Base-by-base conservation (phyloP, 2,113 vertebrate genomes). In the Arothron firmamentum region DNA sequence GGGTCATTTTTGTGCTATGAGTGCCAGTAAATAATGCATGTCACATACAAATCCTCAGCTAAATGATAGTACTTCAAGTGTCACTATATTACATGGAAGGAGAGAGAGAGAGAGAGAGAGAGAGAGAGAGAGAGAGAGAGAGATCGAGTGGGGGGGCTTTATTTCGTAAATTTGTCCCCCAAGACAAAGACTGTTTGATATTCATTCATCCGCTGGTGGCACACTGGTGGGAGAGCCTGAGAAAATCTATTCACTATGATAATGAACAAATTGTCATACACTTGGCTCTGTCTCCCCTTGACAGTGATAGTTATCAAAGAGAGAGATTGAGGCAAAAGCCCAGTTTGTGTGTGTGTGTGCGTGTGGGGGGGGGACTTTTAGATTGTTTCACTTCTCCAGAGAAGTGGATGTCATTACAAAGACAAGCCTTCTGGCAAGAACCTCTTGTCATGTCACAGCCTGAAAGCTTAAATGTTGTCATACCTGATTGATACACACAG, bases 341-440 rank as follows among this genome's bases (percentile, higher is more conserved):
- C 46, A 64, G 59, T 52, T 63, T 69, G 67, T 42, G 20, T 61
- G 46, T 56, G 61, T 18, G 34, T 18, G 52, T 42, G 55, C 52
- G 65, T 13, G 65, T 34, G 74, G n/a, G n/a, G n/a, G n/a, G n/a
- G n/a, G n/a, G n/a, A 79, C 88, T 87, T 51, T 0, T 69, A 80
- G 80, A 84, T 86, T 89, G 85, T 74, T 47, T 75, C 68, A 78
- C 88, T 90, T 8, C 28, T 85, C 88, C 84, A 79, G 87, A 88
- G 88, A 91, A 90, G 90, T 92, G 82, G 89, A 88, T 90, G 88
- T 85, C 89, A 87, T 91, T 93, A 92, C 88, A 91, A 89, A 92
- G 90, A 89, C 90, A 87, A 88, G 87, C 87, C 92, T 91, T 70
- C 88, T 90, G 91, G 90, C 91, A 67, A 69, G 72, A 70, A 80